phyloP scores from a whole-genome alignment of 2,888 invertebrate species.

The Melinaea marsaeus region DNA sequence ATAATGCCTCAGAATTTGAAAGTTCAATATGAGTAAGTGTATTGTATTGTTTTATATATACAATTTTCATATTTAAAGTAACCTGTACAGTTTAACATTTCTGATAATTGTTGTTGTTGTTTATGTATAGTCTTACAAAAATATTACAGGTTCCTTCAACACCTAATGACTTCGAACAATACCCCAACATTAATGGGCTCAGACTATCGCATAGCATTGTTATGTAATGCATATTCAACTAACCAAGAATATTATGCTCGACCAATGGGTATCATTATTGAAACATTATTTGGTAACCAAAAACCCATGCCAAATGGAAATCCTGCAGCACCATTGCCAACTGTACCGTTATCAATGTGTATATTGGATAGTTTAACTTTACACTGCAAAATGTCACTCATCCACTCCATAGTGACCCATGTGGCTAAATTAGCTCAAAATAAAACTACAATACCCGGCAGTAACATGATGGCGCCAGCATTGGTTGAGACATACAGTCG shows the following conservation, averaged over 20 bases:
- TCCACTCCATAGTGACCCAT: slow-evolving; percentile 88
- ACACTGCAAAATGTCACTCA: slow-evolving; percentile 95
- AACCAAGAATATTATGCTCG: slow-evolving; percentile 94
- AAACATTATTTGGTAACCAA: slow-evolving; percentile 86
- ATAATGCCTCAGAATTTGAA: slow-evolving; percentile 89
- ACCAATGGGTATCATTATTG: slow-evolving; percentile 94
- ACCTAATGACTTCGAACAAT: slow-evolving; percentile 86
- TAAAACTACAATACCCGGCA: slow-evolving; percentile 86
- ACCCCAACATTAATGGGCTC: slow-evolving; percentile 85
- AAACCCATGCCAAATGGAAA: slow-evolving; percentile 75
- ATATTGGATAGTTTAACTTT: slow-evolving; percentile 95
- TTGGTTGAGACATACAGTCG: slow-evolving; percentile 96
- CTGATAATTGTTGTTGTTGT: not conserved
- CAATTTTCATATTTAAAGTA: not conserved
- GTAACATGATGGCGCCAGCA: slow-evolving; percentile 87
- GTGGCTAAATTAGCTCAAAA: slow-evolving; percentile 93
- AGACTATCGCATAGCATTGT: slow-evolving; percentile 92
- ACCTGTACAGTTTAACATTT: slow-evolving; percentile 4
- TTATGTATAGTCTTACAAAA: not conserved
- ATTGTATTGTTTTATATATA: not conserved
- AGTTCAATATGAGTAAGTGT: slow-evolving; percentile 87
- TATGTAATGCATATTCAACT: slow-evolving; percentile 97
- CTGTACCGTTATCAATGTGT: slow-evolving; percentile 93
- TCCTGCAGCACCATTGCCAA: slow-evolving; percentile 81
- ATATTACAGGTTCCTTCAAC: slow-evolving; percentile 86